Evolutionary conservation across 2,797 vertebrate genomes (phyloP).

Genomic region (Caiman crocodilus): DNA sequence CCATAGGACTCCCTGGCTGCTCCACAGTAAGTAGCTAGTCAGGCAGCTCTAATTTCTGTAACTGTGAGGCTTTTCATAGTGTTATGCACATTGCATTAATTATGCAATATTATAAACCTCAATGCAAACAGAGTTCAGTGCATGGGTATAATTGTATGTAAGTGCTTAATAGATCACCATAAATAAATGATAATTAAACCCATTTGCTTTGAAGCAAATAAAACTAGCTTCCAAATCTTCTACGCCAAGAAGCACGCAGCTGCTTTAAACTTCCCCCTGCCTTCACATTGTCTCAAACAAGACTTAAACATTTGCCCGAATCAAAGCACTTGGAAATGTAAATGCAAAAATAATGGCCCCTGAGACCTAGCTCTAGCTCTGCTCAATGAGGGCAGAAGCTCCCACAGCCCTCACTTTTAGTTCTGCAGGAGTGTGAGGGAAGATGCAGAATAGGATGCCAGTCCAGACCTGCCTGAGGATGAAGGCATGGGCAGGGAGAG

Average conservation of each 20-base stretch:
- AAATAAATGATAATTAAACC: background rate
- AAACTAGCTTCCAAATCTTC: background rate
- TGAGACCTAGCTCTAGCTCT: background rate
- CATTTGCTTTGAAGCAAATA: background rate
- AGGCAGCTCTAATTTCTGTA: rapidly evolving
- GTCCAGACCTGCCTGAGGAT: background rate
- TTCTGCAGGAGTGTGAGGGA: rapidly evolving
- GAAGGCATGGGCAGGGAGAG: background rate
- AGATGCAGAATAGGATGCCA: background rate
- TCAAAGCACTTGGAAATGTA: background rate
- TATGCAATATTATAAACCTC: background rate
- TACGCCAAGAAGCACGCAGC: background rate
- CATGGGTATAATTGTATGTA: background rate
- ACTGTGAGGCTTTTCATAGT: background rate
- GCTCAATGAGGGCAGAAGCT: background rate
- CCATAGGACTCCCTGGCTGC: background rate
- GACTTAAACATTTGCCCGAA: background rate
- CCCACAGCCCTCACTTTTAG: background rate
- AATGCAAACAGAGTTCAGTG: background rate
- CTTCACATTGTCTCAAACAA: rapidly evolving
- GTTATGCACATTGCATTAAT: rapidly evolving
- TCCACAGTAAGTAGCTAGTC: background rate
- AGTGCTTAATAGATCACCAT: rapidly evolving
- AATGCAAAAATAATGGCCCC: background rate
- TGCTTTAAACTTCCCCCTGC: background rate